Base-by-base conservation (phyloP, 2,113 vertebrate species). In the Onychostruthus taczanowskii region DNA sequence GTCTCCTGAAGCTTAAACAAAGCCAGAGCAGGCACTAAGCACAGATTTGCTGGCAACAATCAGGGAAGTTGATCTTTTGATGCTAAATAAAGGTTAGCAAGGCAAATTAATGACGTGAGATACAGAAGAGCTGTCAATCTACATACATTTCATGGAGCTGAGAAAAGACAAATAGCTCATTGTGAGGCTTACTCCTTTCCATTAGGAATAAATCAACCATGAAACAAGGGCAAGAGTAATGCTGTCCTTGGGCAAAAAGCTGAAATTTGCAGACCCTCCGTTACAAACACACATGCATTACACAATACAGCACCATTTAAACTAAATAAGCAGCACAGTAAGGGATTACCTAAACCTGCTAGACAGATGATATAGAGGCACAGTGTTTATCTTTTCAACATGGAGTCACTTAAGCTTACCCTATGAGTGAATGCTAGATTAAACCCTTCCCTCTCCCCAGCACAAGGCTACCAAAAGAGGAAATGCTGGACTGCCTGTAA, bases 181-280 rank as follows among this genome's bases (percentile, higher is more conserved):
- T 79, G 87, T 56, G 31, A 84, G 49, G 66, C 35, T 94, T 93
- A 96, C 50, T 91, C 77, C 89, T 90, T 94, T 93, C 90, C 91
- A 95, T 96, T 96, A 96, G 47, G 47, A 94, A 84, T 96, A 96
- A 93, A 82, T 92, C 94, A 96, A 55, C 86, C 90, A n/a, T 62
- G 63, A 94, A 90, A 93, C 30, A 87, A 93, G 82, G 88, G 90
- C 52, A 94, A 82, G 69, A 94, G 68, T 77, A 94, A 92, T 69
- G 66, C 88, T 84, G 68, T 92, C 76, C 89, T 82, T 93, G 63
- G 62, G 88, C 8, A 0, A 94, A 92, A 96, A 69, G 49, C 84
- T 80, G 69, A 73, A 68, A 81, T 94, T 91, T 83, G 83, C 52
- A 93, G 90, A 66, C 79, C 31, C n/a, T 83, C 84, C 1, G 3